A percentile compares a stretch with the other conserved stretches of the same genome.
Conservation (phyloP, 1,140 invertebrate species). For the Micrasema minimum region DNA sequence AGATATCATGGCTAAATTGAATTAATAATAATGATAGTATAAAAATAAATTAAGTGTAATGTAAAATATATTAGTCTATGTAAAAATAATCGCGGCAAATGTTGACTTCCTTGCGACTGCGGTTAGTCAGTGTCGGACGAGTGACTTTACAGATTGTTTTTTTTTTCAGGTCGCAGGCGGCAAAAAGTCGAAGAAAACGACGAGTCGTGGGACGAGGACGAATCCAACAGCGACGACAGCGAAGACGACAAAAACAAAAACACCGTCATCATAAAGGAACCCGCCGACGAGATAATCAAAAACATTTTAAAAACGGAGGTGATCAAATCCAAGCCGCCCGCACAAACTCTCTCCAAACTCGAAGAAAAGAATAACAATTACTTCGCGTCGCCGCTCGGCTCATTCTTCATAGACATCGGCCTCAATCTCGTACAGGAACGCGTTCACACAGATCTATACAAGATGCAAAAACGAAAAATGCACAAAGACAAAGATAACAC, state of each 20-base stretch:
- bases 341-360: not conserved
- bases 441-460: constrained; percentile 17
- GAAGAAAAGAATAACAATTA: not conserved
- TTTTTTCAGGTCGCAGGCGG: not conserved
- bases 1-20: no score
- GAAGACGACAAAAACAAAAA: not conserved
- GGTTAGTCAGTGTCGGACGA: no score
- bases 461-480: constrained; percentile 2
- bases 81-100: no score
- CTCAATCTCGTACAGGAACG: constrained; percentile 20
- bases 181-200: constrained; percentile 8
- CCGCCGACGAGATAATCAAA: not conserved
- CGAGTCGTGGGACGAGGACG: constrained; percentile 20
- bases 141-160: no score
- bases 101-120: no score
- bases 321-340: not conserved
- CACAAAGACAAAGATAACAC: not conserved
- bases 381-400: constrained; percentile 11
- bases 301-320: not conserved
- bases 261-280: constrained; percentile 15
- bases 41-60: no score
- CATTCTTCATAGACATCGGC: constrained; percentile 23
- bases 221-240: not conserved
- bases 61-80: no score
- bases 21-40: no score